Base-by-base conservation (phyloP, 2,113 vertebrate genomes). In the Pterocles burchelli region DNA sequence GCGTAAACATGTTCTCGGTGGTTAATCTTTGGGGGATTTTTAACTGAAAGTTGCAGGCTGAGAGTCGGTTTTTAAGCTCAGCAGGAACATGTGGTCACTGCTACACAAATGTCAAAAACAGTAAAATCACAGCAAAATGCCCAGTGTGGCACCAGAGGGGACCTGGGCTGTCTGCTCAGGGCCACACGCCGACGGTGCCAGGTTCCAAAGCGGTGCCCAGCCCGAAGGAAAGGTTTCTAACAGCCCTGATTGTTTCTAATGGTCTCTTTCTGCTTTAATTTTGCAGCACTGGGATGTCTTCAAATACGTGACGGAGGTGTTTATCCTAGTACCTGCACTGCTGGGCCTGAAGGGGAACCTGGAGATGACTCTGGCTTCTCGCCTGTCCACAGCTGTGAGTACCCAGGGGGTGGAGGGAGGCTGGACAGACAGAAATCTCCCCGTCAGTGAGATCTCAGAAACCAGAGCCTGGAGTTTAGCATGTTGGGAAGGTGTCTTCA, bases 271-370 rank as follows among this genome's bases (percentile, higher is more conserved):
- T 83, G 43, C 14, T 85, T 81, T 76, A 12, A 34, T 80, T 62
- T 89, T 86, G 65, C 98, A 99, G 99, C 99, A 99, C 97, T 99
- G 99, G 99, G 98, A 98, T 1, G 99, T 99, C 94, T 99, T 99
- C 94, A 99, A 98, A 9, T 98, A 99, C 34, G 99, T 99, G 95
- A 99, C 99, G 0, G 99, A 99, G 97, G 99, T 99, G n/a, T 99
- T 99, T 85, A 99, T 99, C 97, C 96, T 99, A 43, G 99, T 99
- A 11, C 99, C 99, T 52, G 99, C 99, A 0, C 96, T 99, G 36
- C 98, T 99, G 95, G 99, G 99, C 7, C 98, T 99, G 62, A 99
- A 99, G 97, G 99, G 99, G 57, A 99, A 99, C 98, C 98, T 99
- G 83, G 99, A 99, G 97, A 99, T 99, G 99, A 99, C 99, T 1